A percentile compares a stretch with the other conserved stretches of the same genome.
These are phyloP conservation scores for Hippoglossus stenolepis DNA, from an alignment of 2,113 vertebrate species.

Conservation along the genomic window DNA sequence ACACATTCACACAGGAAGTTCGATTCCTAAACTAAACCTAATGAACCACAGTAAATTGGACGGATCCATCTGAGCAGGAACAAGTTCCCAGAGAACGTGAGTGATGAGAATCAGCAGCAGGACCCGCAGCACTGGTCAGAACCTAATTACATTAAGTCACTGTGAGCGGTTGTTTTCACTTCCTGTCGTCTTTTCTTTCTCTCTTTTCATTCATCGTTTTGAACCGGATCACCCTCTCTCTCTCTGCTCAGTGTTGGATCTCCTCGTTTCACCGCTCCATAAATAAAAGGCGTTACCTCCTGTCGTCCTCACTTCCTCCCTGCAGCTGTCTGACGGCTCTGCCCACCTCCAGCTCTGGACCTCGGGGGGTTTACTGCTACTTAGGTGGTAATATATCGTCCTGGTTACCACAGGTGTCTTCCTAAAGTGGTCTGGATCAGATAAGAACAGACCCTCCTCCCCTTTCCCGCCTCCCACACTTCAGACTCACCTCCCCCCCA, in stretches of 20 bases:
- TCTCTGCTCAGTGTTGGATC: slow-evolving; percentile 20
- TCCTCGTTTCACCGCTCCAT: slow-evolving; percentile 35
- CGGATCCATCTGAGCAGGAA: too few relatives aligned
- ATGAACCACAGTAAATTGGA: too few relatives aligned
- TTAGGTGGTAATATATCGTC: slow-evolving; percentile 76
- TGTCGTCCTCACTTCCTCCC: slow-evolving; percentile 57
- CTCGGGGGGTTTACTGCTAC: slow-evolving; percentile 64
- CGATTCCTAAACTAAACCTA: too few relatives aligned
- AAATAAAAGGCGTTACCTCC: slow-evolving; percentile 47
- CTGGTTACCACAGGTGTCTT: slow-evolving; percentile 79
- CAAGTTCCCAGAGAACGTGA: too few relatives aligned
- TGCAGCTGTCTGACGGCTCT: slow-evolving; percentile 60
- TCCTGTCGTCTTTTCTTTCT: slow-evolving; percentile 26
- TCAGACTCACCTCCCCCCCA: slow-evolving; percentile 1
- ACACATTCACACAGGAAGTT: too few relatives aligned
- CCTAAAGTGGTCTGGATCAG: slow-evolving; percentile 81
- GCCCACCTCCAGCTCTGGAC: slow-evolving; percentile 54
- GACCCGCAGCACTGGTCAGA: background rate
- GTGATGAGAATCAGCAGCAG: too few relatives aligned
- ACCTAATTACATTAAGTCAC: background rate
- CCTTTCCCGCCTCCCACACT: slow-evolving; percentile 34
- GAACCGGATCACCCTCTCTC: slow-evolving; percentile 25
- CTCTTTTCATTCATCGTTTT: slow-evolving; percentile 6
- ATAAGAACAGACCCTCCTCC: slow-evolving; percentile 66
- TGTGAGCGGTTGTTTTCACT: slow-evolving; percentile 9